Evolutionary conservation across 1,140 invertebrate genomes (phyloP), one percentile per base, ranked within the genome.

Genomic region (Leguminivora glycinivorella): DNA sequence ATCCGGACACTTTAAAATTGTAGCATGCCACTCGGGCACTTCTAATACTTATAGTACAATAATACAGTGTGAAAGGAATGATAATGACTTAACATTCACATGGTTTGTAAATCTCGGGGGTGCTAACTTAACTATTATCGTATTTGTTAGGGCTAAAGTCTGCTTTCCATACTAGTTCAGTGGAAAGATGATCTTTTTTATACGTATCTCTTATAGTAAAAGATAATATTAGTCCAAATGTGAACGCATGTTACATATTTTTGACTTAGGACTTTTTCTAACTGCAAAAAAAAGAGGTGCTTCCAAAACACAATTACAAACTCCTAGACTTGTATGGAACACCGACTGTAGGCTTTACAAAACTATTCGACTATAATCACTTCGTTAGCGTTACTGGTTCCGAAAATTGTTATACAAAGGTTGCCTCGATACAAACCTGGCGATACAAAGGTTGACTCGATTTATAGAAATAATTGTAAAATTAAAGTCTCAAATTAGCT

Each of bases 1-100:
- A 70, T 84, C 81, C 80, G 72, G 77, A 82, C 56, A 38, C 25
- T 75, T 56, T 77, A 80, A 67, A 69, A 25, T 71, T 70, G 72
- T 70, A 71, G 56, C 73, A 75, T 69, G 68, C 68, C 68, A 14
- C 26, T 56, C 17, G 4, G 68, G 68, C 68, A 69, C 26, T 69
- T 69, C 0, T 38, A 34, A 43, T 58, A 29, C n/a, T 29, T 63
- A 63, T 63, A 63, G 58, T 63, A 52, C 47, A 52, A 52, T 22
- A 17, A 17, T 31, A 63, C 26, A 63, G 43, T 24, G 31, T 40
- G 34, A 66, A 67, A 67, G 22, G 24, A 67, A 43, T 68, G 19
- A 68, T 25, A 31, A 17, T 63, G 14, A 63, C 47, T 52, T 52
- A 19, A 52, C 47, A 52, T 52, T 52, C 47, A 5, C 14, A 60